Evolutionary conservation across 2,888 invertebrate genomes (phyloP).

Genomic region (Lapara coniferarum): DNA sequence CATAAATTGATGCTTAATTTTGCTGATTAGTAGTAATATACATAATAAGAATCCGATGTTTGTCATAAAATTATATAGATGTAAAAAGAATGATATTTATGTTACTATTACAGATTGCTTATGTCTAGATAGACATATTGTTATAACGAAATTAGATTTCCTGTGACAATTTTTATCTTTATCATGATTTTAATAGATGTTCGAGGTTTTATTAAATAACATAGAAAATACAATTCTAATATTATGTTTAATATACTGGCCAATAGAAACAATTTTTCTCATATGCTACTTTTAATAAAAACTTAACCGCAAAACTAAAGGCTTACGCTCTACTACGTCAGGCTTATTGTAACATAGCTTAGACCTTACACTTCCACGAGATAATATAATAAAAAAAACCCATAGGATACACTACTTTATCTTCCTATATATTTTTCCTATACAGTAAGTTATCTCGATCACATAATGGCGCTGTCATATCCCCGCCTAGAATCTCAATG

Average conservation of each 20-base stretch:
- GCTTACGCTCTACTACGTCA: background rate
- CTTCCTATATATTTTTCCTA: slow-evolving; percentile 8
- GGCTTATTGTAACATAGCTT: background rate
- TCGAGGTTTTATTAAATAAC: too few relatives aligned
- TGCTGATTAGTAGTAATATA: background rate
- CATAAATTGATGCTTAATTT: slow-evolving; percentile 15
- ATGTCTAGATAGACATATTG: background rate
- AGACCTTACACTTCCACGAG: background rate
- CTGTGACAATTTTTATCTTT: too few relatives aligned
- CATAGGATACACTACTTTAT: background rate
- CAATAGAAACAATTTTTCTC: too few relatives aligned
- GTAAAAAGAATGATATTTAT: background rate
- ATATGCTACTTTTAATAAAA: background rate
- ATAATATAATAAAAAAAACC: background rate
- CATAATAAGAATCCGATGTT: background rate
- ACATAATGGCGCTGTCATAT: slow-evolving; percentile 15
- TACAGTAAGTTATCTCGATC: background rate
- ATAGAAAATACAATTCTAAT: too few relatives aligned
- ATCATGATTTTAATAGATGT: too few relatives aligned
- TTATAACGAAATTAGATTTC: background rate
- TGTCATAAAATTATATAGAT: background rate
- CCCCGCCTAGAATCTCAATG: slow-evolving; percentile 15
- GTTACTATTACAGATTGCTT: background rate
- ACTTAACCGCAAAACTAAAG: background rate
- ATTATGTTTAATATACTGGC: too few relatives aligned